A percentile compares a stretch with the other conserved stretches of the same genome.
These are phyloP conservation scores for Bedellia somnulentella DNA, from an alignment of 2,888 invertebrate species.

Conservation along the genomic window DNA sequence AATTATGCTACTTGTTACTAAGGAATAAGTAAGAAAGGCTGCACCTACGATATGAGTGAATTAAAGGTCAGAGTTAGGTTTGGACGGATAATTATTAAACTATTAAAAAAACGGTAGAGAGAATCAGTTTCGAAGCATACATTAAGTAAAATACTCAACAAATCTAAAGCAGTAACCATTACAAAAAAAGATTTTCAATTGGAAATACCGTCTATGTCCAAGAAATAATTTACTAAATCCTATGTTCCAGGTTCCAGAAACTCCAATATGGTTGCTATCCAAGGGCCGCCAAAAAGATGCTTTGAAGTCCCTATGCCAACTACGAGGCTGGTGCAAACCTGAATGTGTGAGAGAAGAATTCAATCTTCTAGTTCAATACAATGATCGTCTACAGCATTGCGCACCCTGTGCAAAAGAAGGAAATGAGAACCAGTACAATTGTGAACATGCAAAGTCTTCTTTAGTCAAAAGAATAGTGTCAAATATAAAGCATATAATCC, in stretches of 20 bases:
- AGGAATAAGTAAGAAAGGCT: too few relatives aligned
- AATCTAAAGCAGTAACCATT: too few relatives aligned
- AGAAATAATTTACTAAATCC: too few relatives aligned
- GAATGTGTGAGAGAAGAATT: conserved; percentile 55
- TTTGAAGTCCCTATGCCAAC: conserved; percentile 48
- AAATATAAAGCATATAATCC: conserved; percentile 34
- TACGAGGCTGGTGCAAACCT: conserved; percentile 57
- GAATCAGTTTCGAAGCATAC: too few relatives aligned
- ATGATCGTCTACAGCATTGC: conserved; percentile 30
- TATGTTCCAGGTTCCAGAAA: conserved; percentile 57
- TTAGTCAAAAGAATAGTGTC: conserved; percentile 20
- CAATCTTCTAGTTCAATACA: conserved; percentile 41
- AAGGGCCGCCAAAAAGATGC: conserved; percentile 58
- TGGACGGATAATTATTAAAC: too few relatives aligned
- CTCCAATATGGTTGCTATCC: conserved; percentile 62
- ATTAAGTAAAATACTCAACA: too few relatives aligned
- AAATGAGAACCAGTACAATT: conserved; percentile 16
- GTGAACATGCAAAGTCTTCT: conserved; percentile 24
- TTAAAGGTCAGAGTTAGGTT: too few relatives aligned
- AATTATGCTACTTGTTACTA: too few relatives aligned
- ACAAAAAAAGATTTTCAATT: too few relatives aligned
- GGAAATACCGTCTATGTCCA: too few relatives aligned
- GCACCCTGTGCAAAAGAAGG: conserved; percentile 30
- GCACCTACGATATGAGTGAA: too few relatives aligned
- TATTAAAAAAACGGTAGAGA: too few relatives aligned